Base-by-base conservation (phyloP, 2,888 invertebrate species). In the Seira ritae region DNA sequence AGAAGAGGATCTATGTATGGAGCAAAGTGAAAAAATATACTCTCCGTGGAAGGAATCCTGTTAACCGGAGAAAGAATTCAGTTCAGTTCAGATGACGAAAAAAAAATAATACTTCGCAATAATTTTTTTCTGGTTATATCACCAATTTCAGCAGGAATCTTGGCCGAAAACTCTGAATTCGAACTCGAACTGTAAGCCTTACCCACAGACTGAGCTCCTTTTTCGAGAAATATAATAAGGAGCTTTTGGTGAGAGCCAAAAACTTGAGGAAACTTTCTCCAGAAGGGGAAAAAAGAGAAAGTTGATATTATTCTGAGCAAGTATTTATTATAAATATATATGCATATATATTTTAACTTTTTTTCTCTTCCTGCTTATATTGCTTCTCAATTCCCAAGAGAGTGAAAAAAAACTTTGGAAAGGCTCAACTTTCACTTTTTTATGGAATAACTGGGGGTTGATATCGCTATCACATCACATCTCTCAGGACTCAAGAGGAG, bases 381-480 rank as follows among this genome's bases (percentile, higher is more conserved):
- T n/a, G n/a, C 60, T 60, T n/a, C 60, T 8, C 60, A 60, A 60
- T 17, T 60, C 60, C 60, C 60, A 15, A 8, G 17, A 60, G 17
- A 60, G 42, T 42, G 42, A n/a, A n/a, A n/a, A n/a, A 12, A 42
- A 42, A 42, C 42, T 42, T 42, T 42, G 12, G 4, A 42, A 8
- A 42, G 4, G 42, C 42, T 8, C 4, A 42, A 42, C 42, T 42
- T 42, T 42, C 12, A 42, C 42, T 42, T 60, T 60, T n/a, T 60
- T 60, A n/a, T 60, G 17, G 17, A 60, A 17, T 42, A 71, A 23
- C 10, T n/a, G 22, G 62, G 46, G 10, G 20, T 46, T 69, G 46
- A 24, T 69, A 69, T 68, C 17, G 37, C 2, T 69, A 46, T 46
- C 4, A 22, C 12, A 10, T 69, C 46, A 69, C 69, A 46, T 69